Evolutionary conservation across 1,140 invertebrate genomes (phyloP).

Genomic region (Drosophila pachea): DNA sequence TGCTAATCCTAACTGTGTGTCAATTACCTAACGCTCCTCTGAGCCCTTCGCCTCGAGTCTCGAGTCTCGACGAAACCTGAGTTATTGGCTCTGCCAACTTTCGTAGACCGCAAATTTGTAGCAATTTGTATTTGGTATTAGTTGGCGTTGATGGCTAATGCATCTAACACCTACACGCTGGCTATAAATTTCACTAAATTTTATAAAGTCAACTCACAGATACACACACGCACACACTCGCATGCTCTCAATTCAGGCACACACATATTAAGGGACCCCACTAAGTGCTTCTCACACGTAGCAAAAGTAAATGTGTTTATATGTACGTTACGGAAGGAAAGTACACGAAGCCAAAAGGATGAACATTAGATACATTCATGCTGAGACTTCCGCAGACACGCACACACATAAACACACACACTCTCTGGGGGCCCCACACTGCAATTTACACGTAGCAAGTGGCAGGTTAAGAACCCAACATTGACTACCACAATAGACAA

Average conservation of each 20-base stretch:
- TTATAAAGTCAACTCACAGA: conserved; percentile 71
- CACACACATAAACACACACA: conserved; percentile 15
- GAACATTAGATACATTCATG: conserved; percentile 76
- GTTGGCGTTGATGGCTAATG: conserved; percentile 60
- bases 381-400: conserved; percentile 56
- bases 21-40: conserved; percentile 37
- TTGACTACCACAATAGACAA: conserved; percentile 75
- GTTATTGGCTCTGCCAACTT: conserved; percentile 50
- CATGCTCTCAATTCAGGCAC: not conserved
- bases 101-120: conserved; percentile 61
- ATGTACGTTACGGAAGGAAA: conserved; percentile 50
- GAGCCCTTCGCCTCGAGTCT: conserved; percentile 2
- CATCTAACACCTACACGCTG: conserved; percentile 64
- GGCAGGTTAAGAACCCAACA: conserved; percentile 71
- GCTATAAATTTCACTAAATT: conserved; percentile 76
- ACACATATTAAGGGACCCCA: conserved; percentile 30
- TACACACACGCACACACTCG: conserved; percentile 18
- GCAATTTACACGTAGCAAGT: conserved; percentile 51
- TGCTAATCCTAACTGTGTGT: conserved; percentile 42
- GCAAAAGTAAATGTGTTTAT: conserved; percentile 71
- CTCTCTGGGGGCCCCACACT: conserved; percentile 7
- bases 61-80: not conserved
- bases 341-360: conserved; percentile 70
- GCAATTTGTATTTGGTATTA: conserved; percentile 74
- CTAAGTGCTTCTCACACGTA: conserved; percentile 74